Evolutionary conservation across 2,888 invertebrate species (phyloP), one percentile per base, ranked within the genome.

Genomic region (Hypena proboscidalis): DNA sequence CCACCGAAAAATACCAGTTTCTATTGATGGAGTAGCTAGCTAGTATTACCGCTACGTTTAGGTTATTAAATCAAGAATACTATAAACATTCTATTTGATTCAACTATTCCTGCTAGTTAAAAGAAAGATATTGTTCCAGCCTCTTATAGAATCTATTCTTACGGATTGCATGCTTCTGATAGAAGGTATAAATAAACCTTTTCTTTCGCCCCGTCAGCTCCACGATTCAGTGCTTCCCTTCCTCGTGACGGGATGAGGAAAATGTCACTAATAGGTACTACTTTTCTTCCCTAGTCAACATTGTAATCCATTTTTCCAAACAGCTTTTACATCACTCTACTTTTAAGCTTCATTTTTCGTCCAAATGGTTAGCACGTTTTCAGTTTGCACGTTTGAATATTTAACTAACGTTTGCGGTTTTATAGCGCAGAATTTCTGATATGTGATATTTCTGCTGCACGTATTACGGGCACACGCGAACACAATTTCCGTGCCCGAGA

Each of bases 221-320:
- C 23, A 30, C 11, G 11, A 14, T 26, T 8, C 14, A 14, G 2
- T 3, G 11, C 6, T 6, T 7, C 4, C 3, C 14, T n/a, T n/a
- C n/a, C n/a, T 22, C 15, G 2, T 15, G 13, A 31, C 19, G n/a
- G 5, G 22, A 15, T 22, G 25, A 38, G 38, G 19, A 39, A 25
- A 31, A 39, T 25, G 38, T 39, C 25, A 32, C 9, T 5, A 11
- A 5, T 20, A 9, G 10, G 4, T 33, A 8, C 10, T 7, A 33
- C 9, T 3, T 14, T 1, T 8, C 21, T 1, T 5, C 14, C 10
- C 22, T n/a, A n/a, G 5, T 33, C 7, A 6, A 9, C n/a, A 22
- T 14, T 14, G n/a, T 21, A 14, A 14, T 22, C 8, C 14, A 3
- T 8, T 8, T 22, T 0, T 21, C 8, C 4, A 5, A 4, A 17